Conservation (phyloP, 2,797 vertebrate species). For the Danio choprae region DNA sequence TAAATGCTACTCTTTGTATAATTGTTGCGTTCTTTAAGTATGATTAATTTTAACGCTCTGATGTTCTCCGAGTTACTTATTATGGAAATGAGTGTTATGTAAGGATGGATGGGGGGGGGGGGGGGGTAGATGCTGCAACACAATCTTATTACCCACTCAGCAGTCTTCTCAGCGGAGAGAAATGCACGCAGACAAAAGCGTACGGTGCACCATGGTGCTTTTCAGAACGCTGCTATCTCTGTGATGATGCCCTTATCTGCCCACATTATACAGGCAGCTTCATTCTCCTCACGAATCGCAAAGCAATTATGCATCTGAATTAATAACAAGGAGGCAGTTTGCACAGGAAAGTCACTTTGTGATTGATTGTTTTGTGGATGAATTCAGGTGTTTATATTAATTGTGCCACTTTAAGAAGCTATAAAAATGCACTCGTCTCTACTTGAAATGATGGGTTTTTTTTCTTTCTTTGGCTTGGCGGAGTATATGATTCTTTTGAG, state of each 20-base stretch:
- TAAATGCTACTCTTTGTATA: slow-evolving; percentile 60
- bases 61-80: slow-evolving; percentile 52
- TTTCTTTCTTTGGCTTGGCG: slow-evolving; percentile 11
- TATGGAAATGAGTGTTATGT: slow-evolving; percentile 67
- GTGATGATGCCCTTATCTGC: slow-evolving; percentile 59
- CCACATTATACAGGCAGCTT: slow-evolving; percentile 54
- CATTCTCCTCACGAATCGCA: slow-evolving; percentile 60
- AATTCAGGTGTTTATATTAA: slow-evolving; percentile 51
- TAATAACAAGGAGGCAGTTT: slow-evolving; percentile 55
- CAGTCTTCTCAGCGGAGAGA: slow-evolving; percentile 56
- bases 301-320: slow-evolving; percentile 62
- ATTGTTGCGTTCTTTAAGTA: slow-evolving; percentile 62
- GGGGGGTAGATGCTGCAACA: slow-evolving; percentile 54
- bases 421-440: slow-evolving; percentile 47
- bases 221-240: slow-evolving; percentile 51
- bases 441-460: slow-evolving; percentile 34
- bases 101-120: slow-evolving; percentile 57
- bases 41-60: slow-evolving; percentile 58
- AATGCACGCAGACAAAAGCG: slow-evolving; percentile 23
- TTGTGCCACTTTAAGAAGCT: slow-evolving; percentile 36
- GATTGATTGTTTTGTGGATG: slow-evolving; percentile 43
- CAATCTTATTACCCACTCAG: slow-evolving; percentile 66
- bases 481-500: slow-evolving; percentile 47
- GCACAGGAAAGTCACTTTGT: slow-evolving; percentile 49
- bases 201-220: slow-evolving; percentile 29